Base-by-base conservation (phyloP, 2,113 vertebrate genomes). In the Tetrax tetrax region DNA sequence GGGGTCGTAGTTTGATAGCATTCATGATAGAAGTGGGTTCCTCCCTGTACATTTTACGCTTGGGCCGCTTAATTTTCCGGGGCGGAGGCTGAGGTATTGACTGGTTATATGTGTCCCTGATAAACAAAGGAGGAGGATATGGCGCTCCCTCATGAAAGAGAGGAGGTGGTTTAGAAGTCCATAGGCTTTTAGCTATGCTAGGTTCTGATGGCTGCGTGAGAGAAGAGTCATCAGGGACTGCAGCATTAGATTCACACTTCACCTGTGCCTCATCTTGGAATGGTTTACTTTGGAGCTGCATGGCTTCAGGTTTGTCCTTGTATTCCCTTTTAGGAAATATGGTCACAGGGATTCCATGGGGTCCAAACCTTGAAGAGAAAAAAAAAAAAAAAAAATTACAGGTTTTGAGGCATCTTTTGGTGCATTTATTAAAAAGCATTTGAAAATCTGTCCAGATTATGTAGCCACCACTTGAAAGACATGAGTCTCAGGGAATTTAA, bases 61-160 rank as follows among this genome's bases (percentile, higher is more conserved):
- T 99, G 57, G 99, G 99, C 92, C 99, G 98, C 92, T 99, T 99
- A 96, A 99, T 99, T 97, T 99, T 99, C 64, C 99, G 98, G n/a
- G 99, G 99, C 0, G 98, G 99, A 20, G 99, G 99, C 98, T 99
- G 99, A 99, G 99, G 99, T 99, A 99, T 99, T 90, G 99, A 98
- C 96, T 99, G 99, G 99, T 99, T 99, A 96, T 99, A 99, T 3
- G 99, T 99, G 99, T 99, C 99, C 98, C 99, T 99, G 99, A 99
- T 99, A 98, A 99, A 99, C 97, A 99, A 98, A 77, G 99, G 99
- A 64, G 99, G 99, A 72, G 99, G 99, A 78, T 99, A 99, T 2
- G 99, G 99, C 1, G 99, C 99, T 95, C 99, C 99, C 94, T 99
- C 99, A 28, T 99, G 99, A 97, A 99, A 99, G 95, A 99, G 98